A percentile compares a stretch with the other conserved stretches of the same genome.
phyloP scores from a whole-genome alignment of 1,140 invertebrate species.

The Carposina sasakii region DNA sequence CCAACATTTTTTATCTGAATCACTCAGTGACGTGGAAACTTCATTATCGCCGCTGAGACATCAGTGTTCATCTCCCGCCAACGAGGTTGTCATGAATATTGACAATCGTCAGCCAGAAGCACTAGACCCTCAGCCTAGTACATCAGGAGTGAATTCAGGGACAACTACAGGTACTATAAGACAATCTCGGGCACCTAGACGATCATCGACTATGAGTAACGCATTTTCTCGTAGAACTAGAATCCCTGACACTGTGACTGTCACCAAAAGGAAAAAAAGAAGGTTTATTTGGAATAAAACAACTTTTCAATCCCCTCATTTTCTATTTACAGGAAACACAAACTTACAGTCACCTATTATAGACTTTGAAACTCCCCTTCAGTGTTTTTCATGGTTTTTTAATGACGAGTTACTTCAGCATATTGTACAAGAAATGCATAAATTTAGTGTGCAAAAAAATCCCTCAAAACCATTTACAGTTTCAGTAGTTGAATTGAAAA shows the following conservation, averaged over 20 bases:
- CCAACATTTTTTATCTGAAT: conserved; percentile 12
- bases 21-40: conserved; percentile 10
- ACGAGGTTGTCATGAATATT: neutral
- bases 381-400: conserved; percentile 31
- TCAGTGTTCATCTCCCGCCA: neutral
- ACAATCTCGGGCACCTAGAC: conserved; percentile 11
- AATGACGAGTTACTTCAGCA: neutral
- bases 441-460: conserved; percentile 22
- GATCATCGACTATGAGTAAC: conserved; percentile 9
- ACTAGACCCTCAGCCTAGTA: conserved; percentile 14
- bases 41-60: neutral
- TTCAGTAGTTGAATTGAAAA: conserved; percentile 10
- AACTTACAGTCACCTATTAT: conserved; percentile 10
- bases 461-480: conserved; percentile 25
- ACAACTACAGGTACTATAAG: conserved; percentile 9
- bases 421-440: conserved; percentile 14
- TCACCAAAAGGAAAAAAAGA: conserved; percentile 15
- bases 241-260: conserved; percentile 7
- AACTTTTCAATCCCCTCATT: conserved; percentile 20
- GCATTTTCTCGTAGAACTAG: conserved; percentile 3
- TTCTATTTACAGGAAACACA: conserved; percentile 9
- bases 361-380: conserved; percentile 23
- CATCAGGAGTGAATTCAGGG: conserved; percentile 15
- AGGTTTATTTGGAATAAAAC: conserved; percentile 28
- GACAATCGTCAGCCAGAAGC: conserved; percentile 7